Evolutionary conservation across 1,140 invertebrate species (phyloP).

Genomic region (Anastrepha ludens): DNA sequence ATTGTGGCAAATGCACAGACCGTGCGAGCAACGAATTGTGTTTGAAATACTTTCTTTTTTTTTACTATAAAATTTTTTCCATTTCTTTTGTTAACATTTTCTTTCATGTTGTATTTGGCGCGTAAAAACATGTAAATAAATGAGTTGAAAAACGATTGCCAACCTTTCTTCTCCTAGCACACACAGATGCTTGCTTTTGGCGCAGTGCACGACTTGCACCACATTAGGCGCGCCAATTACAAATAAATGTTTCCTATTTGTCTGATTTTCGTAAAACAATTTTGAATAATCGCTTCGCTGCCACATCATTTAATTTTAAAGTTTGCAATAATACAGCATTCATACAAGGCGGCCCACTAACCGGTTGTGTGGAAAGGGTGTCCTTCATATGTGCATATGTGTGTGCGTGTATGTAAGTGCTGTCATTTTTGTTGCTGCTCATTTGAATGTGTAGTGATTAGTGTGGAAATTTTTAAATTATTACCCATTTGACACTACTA

Average conservation of each 20-base stretch:
- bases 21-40: not conserved
- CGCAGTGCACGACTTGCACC: not conserved
- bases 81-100: not conserved
- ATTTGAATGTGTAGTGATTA: slow-evolving; percentile 51
- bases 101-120: not conserved
- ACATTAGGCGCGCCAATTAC: slow-evolving; percentile 59
- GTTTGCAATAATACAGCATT: not conserved
- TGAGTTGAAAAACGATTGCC: slow-evolving; percentile 8
- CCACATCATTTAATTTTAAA: slow-evolving; percentile 73
- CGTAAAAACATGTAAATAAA: slow-evolving; percentile 12
- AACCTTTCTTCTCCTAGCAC: slow-evolving; percentile 19
- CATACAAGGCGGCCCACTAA: not conserved
- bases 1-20: not conserved
- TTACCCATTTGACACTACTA: slow-evolving; percentile 48
- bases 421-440: slow-evolving; percentile 52
- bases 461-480: slow-evolving; percentile 56
- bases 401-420: not conserved
- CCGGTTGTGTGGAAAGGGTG: not conserved
- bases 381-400: not conserved
- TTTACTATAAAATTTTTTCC: not conserved
- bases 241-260: slow-evolving; percentile 61
- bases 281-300: slow-evolving; percentile 67
- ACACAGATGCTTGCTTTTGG: slow-evolving; percentile 10
- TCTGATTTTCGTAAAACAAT: slow-evolving; percentile 57
- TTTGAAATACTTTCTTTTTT: slow-evolving; percentile 32